Base-by-base conservation (phyloP, 2,113 vertebrate genomes). In the Bos javanicus region DNA sequence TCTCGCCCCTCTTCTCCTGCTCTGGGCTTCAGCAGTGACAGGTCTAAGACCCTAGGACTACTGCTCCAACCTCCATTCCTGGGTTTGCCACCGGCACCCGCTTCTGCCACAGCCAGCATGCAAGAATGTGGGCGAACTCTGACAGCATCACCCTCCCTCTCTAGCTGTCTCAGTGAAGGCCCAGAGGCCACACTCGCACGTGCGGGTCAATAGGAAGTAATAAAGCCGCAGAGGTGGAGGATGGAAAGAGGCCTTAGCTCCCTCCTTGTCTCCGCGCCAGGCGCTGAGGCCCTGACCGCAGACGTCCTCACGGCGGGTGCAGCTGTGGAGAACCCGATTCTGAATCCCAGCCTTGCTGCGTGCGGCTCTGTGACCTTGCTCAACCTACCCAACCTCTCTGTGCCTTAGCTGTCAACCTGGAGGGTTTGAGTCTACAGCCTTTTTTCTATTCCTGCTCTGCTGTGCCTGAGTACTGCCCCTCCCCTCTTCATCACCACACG, bases 401-500 rank as follows among this genome's bases (percentile, higher is more conserved):
- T 17, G 56, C 59, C 15, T 86, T 43, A n/a, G n/a, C 67, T 80
- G 43, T 33, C 21, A 57, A 17, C 33, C 48, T 7, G 9, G 36
- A n/a, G 78, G 33, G 6, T 39, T 1, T 21, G 50, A 52, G 36
- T 33, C 43, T 21, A 1, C 10, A 46, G 46, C 14, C 64, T 30
- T 30, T 17, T 19, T 13, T 2, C 74, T 8, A 11, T 3, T 23
- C 28, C 21, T 36, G 26, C 19, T 89, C 52, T 8, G 13, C 57
- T 13, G 46, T 16, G 64, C 52, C 11, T 2, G 8, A 80, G 59
- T 15, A 4, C 46, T 21, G 43, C 14, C n/a, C 4, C 48, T 10
- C 7, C 13, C 4, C 28, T 1, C 16, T 0, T 0, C 50, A 9
- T 84, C 28, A 3, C 30, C 21, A 7, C 6, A 1, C 8, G 4